Evolutionary conservation across 2,113 vertebrate genomes (phyloP), one percentile per base, ranked within the genome.

Genomic region (Struthidea cinerea): DNA sequence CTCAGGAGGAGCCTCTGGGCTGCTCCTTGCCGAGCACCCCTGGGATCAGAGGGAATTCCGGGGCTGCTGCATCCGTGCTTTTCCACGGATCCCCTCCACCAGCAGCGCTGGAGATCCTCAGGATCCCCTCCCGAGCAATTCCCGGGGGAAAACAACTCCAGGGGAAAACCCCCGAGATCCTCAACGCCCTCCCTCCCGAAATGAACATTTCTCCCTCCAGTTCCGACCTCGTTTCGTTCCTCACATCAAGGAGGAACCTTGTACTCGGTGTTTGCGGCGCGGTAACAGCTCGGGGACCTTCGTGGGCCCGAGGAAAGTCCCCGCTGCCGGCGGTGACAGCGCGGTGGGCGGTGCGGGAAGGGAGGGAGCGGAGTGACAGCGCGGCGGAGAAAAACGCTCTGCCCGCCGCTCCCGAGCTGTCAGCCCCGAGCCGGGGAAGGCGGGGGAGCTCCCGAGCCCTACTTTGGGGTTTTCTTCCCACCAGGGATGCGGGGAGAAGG

Each of bases 281-380:
- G 30, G 56, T 96, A 96, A 92, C 96, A 94, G 84, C 93, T 97
- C 89, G 8, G 33, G 81, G 96, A 93, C 96, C 93, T 82, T 4
- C 3, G 93, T 92, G 95, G 84, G 94, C 63, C 93, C 87, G 27
- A 77, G 95, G 93, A 94, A 84, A 78, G 91, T 84, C 93, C 91
- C 95, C 83, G 91, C 86, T 47, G 89, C 73, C 23, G 9, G 91
- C 81, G 96, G 89, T 95, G 93, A 96, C 93, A 94, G 88, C 9
- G 89, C 32, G 14, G 91, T 94, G 94, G 96, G 93, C 79, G 96
- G 94, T 91, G 94, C 89, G 61, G 93, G 46, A 84, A 76, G 73
- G 49, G 88, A 80, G 76, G 84, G 93, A 88, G 79, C 79, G 28
- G 63, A 86, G 87, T 90, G 87, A 77, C 89, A 76, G 84, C 37